A percentile compares a stretch with the other conserved stretches of the same genome.
Conservation (phyloP, 2,797 vertebrate genomes). For the Manis javanica region DNA sequence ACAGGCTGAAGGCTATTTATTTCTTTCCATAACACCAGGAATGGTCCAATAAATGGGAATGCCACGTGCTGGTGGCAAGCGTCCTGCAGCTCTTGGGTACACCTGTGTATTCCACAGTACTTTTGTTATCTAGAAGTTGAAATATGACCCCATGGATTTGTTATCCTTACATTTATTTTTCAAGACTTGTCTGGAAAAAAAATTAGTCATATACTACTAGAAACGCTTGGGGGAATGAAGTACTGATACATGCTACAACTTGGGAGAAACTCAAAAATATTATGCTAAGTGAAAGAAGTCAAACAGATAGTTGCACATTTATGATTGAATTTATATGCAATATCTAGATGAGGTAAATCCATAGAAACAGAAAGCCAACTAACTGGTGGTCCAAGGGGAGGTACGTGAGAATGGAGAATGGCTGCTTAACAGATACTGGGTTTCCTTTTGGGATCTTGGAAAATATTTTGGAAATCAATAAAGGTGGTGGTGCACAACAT, state of each 20-base stretch:
- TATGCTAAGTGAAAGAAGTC: neutral
- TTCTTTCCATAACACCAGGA: neutral
- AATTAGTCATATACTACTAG: neutral
- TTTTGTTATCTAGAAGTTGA: neutral
- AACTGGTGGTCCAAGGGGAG: neutral
- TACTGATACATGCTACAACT: neutral
- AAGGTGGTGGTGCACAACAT: neutral
- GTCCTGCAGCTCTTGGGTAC: neutral
- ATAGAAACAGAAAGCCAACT: neutral
- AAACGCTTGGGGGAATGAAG: neutral
- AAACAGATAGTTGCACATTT: neutral
- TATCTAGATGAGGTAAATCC: neutral
- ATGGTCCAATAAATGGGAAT: neutral
- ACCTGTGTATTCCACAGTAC: neutral
- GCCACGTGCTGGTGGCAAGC: neutral
- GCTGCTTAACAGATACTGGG: neutral
- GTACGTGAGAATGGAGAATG: neutral
- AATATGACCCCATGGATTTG: neutral
- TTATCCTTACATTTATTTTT: constrained; percentile 33
- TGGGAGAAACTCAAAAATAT: neutral
- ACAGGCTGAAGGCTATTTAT: neutral
- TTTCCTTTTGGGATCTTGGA: neutral
- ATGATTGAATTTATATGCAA: neutral
- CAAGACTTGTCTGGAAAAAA: neutral
- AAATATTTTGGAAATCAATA: neutral